phyloP scores from a whole-genome alignment of 2,888 invertebrate genomes.

The Danaus chrysippus region DNA sequence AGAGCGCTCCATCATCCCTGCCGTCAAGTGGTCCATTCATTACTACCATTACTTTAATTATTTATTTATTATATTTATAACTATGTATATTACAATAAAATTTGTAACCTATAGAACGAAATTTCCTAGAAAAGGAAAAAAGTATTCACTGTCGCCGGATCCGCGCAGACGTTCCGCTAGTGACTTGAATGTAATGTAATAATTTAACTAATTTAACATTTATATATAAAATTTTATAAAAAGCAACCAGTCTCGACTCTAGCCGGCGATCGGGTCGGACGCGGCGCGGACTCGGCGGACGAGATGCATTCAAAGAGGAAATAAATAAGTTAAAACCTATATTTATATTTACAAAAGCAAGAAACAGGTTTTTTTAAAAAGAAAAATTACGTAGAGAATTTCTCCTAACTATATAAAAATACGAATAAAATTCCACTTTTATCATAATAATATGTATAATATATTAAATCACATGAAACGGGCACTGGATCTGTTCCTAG shows the following conservation, averaged over 20 bases:
- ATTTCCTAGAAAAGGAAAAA: conserved; percentile 68
- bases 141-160: conserved; percentile 39
- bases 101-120: conserved; percentile 77
- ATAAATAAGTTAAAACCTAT: conserved; percentile 75
- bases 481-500: conserved; percentile 74
- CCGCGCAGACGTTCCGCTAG: conserved; percentile 28
- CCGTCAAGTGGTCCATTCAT: conserved; percentile 73
- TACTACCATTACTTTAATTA: conserved; percentile 50
- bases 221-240: conserved; percentile 13
- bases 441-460: conserved; percentile 46
- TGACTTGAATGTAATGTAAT: conserved; percentile 20
- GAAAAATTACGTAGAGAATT: conserved; percentile 65
- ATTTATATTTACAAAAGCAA: conserved; percentile 76
- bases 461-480: conserved; percentile 67
- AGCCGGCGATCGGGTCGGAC: conserved; percentile 18
- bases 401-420: conserved; percentile 73
- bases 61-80: conserved; percentile 55
- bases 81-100: conserved; percentile 73
- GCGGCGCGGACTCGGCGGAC: conserved; percentile 38
- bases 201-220: conserved; percentile 28
- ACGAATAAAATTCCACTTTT: conserved; percentile 64
- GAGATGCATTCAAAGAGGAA: conserved; percentile 48
- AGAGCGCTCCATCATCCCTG: conserved; percentile 58
- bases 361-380: conserved; percentile 58
- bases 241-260: conserved; percentile 6